phyloP scores from a whole-genome alignment of 2,797 vertebrate species.

The Takifugu rubripes region DNA sequence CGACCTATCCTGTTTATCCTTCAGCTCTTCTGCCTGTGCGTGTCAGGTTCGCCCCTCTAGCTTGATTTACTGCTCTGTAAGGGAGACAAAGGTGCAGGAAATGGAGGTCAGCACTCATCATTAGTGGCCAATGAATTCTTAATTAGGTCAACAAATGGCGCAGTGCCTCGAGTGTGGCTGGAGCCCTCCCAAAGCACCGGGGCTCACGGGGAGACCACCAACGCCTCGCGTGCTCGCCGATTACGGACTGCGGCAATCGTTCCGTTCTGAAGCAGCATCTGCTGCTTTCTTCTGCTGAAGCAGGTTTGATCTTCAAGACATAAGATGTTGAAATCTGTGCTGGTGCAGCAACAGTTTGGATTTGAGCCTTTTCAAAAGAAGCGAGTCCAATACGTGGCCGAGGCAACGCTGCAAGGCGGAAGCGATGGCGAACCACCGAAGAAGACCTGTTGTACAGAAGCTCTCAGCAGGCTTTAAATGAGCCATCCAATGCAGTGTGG shows the following conservation, averaged over 20 bases:
- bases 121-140: conserved; percentile 78
- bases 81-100: conserved; percentile 61
- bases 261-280: conserved; percentile 9
- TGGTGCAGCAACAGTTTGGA: no score
- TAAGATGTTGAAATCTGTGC: no score
- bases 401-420: conserved; percentile 5
- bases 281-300: conserved; percentile 3
- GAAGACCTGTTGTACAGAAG: conserved; percentile 20
- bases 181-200: conserved; percentile 50
- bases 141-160: conserved; percentile 77
- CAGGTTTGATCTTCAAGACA: conserved; percentile 19
- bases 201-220: conserved; percentile 51
- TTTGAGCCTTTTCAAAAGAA: no score
- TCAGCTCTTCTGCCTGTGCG: conserved; percentile 24
- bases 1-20: conserved; percentile 9
- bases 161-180: conserved; percentile 59
- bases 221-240: conserved; percentile 32
- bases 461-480: conserved; percentile 27
- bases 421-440: conserved; percentile 10
- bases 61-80: conserved; percentile 55
- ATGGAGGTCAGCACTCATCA: conserved; percentile 72
- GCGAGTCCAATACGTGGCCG: neutral
- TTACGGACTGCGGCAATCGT: conserved; percentile 38
- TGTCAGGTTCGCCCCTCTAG: conserved; percentile 40
- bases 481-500: conserved; percentile 26